phyloP scores from a whole-genome alignment of 2,113 vertebrate genomes.

The Austrofundulus limnaeus region DNA sequence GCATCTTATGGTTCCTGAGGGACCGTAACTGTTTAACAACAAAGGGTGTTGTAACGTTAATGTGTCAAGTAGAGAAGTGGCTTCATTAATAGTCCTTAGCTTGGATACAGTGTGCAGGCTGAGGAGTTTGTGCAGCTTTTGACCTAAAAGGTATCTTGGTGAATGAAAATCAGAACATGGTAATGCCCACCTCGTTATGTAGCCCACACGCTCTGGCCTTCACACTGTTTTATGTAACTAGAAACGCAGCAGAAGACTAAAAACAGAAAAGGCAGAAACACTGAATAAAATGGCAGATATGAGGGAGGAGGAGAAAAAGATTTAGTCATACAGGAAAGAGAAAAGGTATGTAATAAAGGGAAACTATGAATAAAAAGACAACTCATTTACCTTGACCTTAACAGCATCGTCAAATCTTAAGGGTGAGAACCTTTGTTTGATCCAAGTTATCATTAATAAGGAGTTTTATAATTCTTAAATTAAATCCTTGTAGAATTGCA shows the following conservation, averaged over 20 bases:
- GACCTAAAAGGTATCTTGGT: conserved; percentile 59
- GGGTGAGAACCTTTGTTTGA: not conserved
- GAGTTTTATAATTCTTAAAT: too few relatives aligned
- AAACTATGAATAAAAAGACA: conserved; percentile 27
- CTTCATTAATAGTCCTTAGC: conserved; percentile 48
- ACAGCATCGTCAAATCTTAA: not conserved
- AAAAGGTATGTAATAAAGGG: conserved; percentile 31
- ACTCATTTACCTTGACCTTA: not conserved
- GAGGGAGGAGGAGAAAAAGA: conserved; percentile 32
- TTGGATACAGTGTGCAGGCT: conserved; percentile 41
- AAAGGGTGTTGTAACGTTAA: conserved; percentile 35
- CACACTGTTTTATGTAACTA: conserved; percentile 62
- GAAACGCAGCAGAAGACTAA: not conserved
- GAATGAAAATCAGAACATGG: conserved; percentile 68
- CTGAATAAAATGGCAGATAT: conserved; percentile 24
- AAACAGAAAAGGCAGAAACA: conserved; percentile 31
- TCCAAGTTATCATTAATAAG: too few relatives aligned
- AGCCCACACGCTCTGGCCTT: conserved; percentile 62
- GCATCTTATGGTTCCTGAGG: conserved; percentile 19
- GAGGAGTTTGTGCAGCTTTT: conserved; percentile 43
- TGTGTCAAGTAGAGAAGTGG: conserved; percentile 32
- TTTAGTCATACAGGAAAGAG: conserved; percentile 27
- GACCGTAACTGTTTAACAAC: conserved; percentile 28
- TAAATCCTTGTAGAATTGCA: too few relatives aligned
- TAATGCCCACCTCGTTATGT: conserved; percentile 52